A percentile compares a stretch with the other conserved stretches of the same genome.
Evolutionary conservation across 2,888 invertebrate species (phyloP).

Genomic region (Lampropteryx suffumata): DNA sequence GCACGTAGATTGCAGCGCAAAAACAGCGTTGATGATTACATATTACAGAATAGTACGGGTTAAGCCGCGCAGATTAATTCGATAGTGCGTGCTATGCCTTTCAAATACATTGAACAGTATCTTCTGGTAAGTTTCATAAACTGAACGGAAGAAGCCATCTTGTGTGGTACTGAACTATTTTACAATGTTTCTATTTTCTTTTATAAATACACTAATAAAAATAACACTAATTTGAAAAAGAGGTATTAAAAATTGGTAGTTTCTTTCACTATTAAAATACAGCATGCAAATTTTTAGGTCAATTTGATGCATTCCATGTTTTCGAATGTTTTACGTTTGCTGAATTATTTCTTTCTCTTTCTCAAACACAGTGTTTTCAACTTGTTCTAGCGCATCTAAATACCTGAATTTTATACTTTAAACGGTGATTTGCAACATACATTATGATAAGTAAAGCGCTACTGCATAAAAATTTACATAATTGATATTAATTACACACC

Average conservation of each 20-base stretch:
- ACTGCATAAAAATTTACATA: slow-evolving; percentile 24
- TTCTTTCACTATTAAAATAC: too few relatives aligned
- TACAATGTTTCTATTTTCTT: not conserved
- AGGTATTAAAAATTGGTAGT: too few relatives aligned
- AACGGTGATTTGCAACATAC: slow-evolving; percentile 19
- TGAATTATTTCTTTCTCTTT: slow-evolving; percentile 12
- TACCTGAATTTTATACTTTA: slow-evolving; percentile 19
- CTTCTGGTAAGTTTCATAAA: slow-evolving; percentile 2
- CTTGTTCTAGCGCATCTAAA: slow-evolving; percentile 22
- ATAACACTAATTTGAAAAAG: not conserved
- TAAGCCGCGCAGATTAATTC: too few relatives aligned
- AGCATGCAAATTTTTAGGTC: not conserved
- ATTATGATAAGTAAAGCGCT: slow-evolving; percentile 18
- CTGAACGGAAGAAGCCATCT: slow-evolving; percentile 21
- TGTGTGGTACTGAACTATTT: slow-evolving; percentile 19
- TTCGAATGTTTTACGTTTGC: slow-evolving; percentile 1
- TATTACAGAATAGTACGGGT: too few relatives aligned
- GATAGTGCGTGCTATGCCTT: too few relatives aligned
- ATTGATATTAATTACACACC: slow-evolving; percentile 26
- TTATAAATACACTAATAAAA: not conserved
- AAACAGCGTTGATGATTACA: too few relatives aligned
- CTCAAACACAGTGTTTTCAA: slow-evolving; percentile 4
- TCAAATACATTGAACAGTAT: not conserved
- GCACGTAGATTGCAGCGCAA: too few relatives aligned
- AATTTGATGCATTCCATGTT: not conserved